phyloP scores from a whole-genome alignment of 1,140 invertebrate genomes.

The Mercenaria mercenaria region DNA sequence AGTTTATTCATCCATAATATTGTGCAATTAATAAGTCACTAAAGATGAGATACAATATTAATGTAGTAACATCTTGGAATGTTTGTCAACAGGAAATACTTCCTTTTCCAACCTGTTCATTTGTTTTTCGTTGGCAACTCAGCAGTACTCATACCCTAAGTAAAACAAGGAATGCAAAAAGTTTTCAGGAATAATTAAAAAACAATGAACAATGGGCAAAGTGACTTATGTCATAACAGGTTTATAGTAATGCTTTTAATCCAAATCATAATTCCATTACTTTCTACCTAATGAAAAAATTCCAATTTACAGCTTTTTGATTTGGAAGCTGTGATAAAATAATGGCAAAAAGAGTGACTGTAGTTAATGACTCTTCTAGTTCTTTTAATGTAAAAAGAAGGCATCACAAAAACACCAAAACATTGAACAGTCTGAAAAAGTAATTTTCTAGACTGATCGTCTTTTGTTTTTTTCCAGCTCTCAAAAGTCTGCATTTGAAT shows the following conservation, averaged over 20 bases:
- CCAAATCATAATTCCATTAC: background rate
- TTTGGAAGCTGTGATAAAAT: background rate
- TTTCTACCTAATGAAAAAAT: constrained; percentile 7
- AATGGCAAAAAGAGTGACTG: background rate
- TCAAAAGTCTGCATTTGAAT: background rate
- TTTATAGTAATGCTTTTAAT: background rate
- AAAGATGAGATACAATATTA: too few species aligned
- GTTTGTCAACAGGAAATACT: too few species aligned
- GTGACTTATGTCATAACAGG: background rate
- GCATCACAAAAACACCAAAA: background rate
- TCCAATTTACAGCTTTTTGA: constrained; percentile 3
- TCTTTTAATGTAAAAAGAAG: background rate
- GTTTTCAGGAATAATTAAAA: too few species aligned
- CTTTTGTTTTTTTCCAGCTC: background rate
- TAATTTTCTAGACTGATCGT: background rate
- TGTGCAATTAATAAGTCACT: too few species aligned
- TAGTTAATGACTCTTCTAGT: background rate
- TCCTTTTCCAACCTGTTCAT: too few species aligned
- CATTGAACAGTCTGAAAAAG: background rate
- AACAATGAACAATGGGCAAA: too few species aligned
- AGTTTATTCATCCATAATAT: too few species aligned
- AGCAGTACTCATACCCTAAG: too few species aligned
- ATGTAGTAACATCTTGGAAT: too few species aligned
- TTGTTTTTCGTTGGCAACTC: too few species aligned
- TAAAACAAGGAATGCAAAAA: too few species aligned